Evolutionary conservation across 2,888 invertebrate species (phyloP).

Genomic region (Imbricaverruca yamaguchii): DNA sequence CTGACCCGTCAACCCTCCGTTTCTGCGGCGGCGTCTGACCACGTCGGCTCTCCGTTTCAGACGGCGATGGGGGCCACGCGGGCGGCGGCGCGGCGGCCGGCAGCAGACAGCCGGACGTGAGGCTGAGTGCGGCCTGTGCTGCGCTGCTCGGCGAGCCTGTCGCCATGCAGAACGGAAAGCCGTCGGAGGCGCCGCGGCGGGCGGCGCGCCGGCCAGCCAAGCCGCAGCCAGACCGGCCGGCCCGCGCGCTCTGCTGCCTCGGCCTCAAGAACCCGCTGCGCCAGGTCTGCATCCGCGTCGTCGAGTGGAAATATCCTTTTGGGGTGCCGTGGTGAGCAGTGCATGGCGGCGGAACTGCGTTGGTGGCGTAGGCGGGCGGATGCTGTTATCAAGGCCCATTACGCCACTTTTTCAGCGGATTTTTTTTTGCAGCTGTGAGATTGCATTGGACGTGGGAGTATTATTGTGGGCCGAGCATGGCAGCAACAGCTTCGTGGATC

Average conservation of each 20-base stretch:
- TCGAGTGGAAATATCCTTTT: constrained; percentile 96
- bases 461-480: too few species aligned
- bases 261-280: constrained; percentile 89
- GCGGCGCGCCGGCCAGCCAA: constrained; percentile 52
- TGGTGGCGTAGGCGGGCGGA: too few species aligned
- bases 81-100: background rate
- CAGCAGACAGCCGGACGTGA: background rate
- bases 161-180: background rate
- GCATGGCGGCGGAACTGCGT: too few species aligned
- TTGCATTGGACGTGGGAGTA: too few species aligned
- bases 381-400: too few species aligned
- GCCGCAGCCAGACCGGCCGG: constrained; percentile 70
- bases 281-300: constrained; percentile 90
- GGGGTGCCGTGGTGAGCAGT: too few species aligned
- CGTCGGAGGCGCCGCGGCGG: constrained; percentile 47
- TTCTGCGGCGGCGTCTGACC: too few species aligned
- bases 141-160: background rate
- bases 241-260: constrained; percentile 87
- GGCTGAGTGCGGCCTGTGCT: background rate
- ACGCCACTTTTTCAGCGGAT: too few species aligned
- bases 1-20: too few species aligned
- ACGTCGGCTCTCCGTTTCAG: too few species aligned
- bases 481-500: too few species aligned
- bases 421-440: too few species aligned
- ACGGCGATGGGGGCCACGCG: background rate